phyloP scores from a whole-genome alignment of 2,797 vertebrate species.

The Acanthornis magna region DNA sequence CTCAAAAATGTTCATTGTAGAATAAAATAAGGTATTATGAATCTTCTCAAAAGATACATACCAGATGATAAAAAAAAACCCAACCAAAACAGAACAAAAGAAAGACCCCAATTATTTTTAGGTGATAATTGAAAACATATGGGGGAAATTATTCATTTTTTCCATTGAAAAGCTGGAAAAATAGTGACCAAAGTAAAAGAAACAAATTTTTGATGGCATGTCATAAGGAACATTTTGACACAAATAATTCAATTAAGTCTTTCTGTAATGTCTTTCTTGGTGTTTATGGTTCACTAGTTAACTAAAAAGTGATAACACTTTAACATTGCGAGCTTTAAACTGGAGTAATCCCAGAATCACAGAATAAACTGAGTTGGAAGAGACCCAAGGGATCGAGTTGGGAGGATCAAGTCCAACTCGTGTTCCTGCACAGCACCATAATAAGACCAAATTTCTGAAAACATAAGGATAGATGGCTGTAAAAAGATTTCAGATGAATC shows the following conservation, averaged over 20 bases:
- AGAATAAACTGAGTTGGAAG: background rate
- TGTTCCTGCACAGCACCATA: background rate
- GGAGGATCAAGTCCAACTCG: background rate
- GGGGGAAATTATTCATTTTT: rapidly evolving
- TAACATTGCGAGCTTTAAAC: background rate
- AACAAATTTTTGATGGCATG: background rate
- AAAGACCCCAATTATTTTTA: background rate
- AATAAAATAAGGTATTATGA: background rate
- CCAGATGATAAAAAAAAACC: background rate
- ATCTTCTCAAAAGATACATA: background rate
- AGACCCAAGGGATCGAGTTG: rapidly evolving
- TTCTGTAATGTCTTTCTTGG: background rate
- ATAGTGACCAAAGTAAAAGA: background rate
- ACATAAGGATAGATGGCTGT: background rate
- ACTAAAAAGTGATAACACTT: background rate
- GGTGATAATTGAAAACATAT: background rate
- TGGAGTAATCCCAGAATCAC: background rate
- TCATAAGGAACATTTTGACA: background rate
- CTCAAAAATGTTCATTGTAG: background rate
- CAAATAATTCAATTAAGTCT: background rate
- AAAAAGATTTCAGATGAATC: background rate
- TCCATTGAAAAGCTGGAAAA: background rate
- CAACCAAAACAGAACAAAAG: background rate
- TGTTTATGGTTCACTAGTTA: background rate
- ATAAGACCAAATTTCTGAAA: background rate